Percentiles rank a stretch among this genome's conserved stretches.
Evolutionary conservation across 2,888 invertebrate species (phyloP).

Genomic region (Tenthredo mesomela): DNA sequence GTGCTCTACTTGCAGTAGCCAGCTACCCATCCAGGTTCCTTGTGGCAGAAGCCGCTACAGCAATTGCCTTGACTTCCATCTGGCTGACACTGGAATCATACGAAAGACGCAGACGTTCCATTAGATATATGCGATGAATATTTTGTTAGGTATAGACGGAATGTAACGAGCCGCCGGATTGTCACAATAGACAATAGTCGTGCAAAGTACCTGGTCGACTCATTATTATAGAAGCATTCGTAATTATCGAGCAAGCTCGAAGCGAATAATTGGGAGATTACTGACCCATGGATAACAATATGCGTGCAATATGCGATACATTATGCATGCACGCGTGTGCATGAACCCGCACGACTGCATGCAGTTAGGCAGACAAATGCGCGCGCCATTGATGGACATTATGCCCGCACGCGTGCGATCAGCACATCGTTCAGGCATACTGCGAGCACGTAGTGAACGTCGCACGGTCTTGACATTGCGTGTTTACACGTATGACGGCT

Average conservation of each 20-base stretch:
- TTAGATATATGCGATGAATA: not conserved
- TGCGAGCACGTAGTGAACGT: no score
- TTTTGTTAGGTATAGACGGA: not conserved
- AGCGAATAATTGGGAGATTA: not conserved
- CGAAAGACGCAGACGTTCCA: not conserved
- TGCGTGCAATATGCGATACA: no score
- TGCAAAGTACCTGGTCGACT: not conserved
- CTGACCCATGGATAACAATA: no score
- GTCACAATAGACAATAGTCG: not conserved
- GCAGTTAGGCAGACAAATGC: no score
- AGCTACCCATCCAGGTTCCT: constrained; percentile 57
- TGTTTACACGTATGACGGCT: no score
- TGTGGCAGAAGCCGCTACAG: constrained; percentile 57
- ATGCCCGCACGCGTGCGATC: no score
- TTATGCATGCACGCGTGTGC: no score
- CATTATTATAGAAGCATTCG: not conserved
- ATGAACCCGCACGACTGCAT: no score
- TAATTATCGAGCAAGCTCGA: not conserved
- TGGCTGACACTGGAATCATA: constrained; percentile 48
- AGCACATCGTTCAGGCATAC: no score
- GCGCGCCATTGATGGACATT: no score
- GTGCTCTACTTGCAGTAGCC: not conserved
- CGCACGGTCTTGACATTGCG: no score
- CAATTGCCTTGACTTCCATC: constrained; percentile 57
- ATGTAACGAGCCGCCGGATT: not conserved